These are phyloP conservation scores for Chromoteleia sp. DNA, from an alignment of 2,888 invertebrate species.

Conservation along the genomic window DNA sequence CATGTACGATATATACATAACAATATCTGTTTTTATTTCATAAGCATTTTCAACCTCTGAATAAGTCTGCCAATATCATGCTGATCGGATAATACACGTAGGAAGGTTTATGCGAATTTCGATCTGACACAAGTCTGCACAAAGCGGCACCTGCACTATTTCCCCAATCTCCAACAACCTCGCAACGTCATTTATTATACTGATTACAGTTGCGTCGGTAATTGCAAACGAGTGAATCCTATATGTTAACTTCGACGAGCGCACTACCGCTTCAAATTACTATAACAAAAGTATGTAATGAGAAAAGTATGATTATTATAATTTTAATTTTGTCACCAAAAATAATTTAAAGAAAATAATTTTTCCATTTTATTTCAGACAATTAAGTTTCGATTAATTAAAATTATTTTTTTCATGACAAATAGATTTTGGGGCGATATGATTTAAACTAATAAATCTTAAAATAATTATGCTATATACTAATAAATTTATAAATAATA, in stretches of 20 bases:
- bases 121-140: conserved; percentile 44
- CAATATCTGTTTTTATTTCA: conserved; percentile 18
- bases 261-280: conserved; percentile 13
- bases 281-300: conserved; percentile 4
- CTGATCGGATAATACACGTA: conserved; percentile 53
- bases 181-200: conserved; percentile 50
- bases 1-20: neutral
- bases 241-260: conserved; percentile 24
- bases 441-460: too few relatives aligned
- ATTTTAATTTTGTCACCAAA: too few relatives aligned
- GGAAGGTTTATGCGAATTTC: conserved; percentile 61
- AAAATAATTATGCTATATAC: too few relatives aligned
- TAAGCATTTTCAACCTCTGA: conserved; percentile 19
- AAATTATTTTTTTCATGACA: too few relatives aligned
- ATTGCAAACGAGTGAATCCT: conserved; percentile 42
- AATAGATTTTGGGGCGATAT: too few relatives aligned
- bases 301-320: conserved; percentile 9
- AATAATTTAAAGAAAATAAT: too few relatives aligned
- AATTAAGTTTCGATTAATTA: too few relatives aligned
- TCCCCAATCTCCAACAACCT: conserved; percentile 51
- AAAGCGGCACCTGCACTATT: conserved; percentile 25
- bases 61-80: conserved; percentile 17
- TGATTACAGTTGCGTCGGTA: conserved; percentile 34
- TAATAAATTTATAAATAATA: too few relatives aligned
- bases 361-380: too few relatives aligned